Base-by-base conservation (phyloP, 2,797 vertebrate species). In the Erpetoichthys calabaricus region DNA sequence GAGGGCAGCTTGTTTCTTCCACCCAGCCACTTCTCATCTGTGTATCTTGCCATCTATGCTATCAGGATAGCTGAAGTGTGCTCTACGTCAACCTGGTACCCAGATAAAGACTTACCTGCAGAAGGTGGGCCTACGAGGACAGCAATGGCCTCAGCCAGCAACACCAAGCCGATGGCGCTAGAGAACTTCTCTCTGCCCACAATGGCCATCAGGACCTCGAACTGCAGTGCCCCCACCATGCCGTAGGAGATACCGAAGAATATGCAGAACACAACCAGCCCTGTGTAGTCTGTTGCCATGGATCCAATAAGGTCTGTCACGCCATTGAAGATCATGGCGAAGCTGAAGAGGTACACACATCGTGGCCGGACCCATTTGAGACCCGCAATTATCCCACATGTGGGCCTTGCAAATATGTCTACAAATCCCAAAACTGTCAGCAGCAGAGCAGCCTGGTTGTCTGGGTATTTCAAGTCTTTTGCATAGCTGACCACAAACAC, bases 181-280 rank as follows among this genome's bases (percentile, higher is more conserved):
- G 94, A 81, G 75, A 98, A 98, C 71, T 81, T 91, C 53, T 90
- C 77, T 0, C 93, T 95, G 6, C 93, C 95, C 56, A 98, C 92
- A 1, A 97, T 88, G 5, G 89, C 66, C 95, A 97, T 98, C 63
- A 98, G 88, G 60, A 98, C 94, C 77, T 98, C 95, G 59, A 98
- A 98, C 75, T 98, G 95, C 65, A 98, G 81, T 2, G 93, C 95
- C 1, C 95, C 95, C 72, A 98, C 93, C 95, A 98, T 98, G 61
- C 94, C 94, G 0, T 98, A 97, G 53, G 95, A 97, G 71, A 98
- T 71, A 62, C 95, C 94, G 10, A 97, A 98, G 79, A 98, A 98
- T 80, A 97, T 78, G 63, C 92, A 96, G 67, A 90, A 98, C 49
- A 90, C 76, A 45, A 89, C 91, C 57, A 97, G 77, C 5, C 87